Percentiles rank a stretch among this genome's conserved stretches.
Evolutionary conservation across 1,140 invertebrate species (phyloP).

Genomic region (Patella vulgata): DNA sequence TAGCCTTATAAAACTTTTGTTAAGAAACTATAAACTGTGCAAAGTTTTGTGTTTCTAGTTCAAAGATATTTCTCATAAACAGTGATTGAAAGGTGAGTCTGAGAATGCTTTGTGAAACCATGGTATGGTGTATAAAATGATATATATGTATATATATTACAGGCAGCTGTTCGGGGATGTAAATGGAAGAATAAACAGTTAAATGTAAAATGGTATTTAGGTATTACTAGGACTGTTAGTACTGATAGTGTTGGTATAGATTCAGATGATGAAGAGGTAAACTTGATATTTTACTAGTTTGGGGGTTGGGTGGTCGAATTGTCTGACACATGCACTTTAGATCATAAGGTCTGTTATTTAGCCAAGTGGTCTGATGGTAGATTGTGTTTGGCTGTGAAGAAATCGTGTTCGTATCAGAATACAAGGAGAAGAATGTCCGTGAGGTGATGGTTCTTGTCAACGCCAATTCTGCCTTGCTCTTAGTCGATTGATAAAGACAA

Average conservation of each 20-base stretch:
- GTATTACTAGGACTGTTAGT: conserved; percentile 49
- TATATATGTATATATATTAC: no score
- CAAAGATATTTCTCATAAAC: no score
- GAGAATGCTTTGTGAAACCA: no score
- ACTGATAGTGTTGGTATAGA: conserved; percentile 29
- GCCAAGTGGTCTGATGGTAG: not conserved
- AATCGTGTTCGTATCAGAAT: not conserved
- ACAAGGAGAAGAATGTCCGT: no score
- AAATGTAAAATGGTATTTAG: conserved; percentile 65
- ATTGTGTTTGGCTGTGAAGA: not conserved
- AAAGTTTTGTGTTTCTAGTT: no score
- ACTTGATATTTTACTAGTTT: conserved; percentile 5
- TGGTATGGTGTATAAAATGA: no score
- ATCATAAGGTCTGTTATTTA: not conserved
- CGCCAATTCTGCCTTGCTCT: no score
- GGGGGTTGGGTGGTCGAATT: not conserved
- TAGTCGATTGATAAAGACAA: no score
- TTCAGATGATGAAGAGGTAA: conserved; percentile 43
- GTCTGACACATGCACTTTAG: not conserved
- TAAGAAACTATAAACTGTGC: no score
- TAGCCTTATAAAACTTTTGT: no score
- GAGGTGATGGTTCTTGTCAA: no score
- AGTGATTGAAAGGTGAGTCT: no score
- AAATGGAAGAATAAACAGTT: conserved; percentile 66
- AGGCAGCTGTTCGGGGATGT: conserved; percentile 63